Evolutionary conservation across 2,797 vertebrate genomes (phyloP), one percentile per base, ranked within the genome.

Genomic region (Pygocentrus nattereri): DNA sequence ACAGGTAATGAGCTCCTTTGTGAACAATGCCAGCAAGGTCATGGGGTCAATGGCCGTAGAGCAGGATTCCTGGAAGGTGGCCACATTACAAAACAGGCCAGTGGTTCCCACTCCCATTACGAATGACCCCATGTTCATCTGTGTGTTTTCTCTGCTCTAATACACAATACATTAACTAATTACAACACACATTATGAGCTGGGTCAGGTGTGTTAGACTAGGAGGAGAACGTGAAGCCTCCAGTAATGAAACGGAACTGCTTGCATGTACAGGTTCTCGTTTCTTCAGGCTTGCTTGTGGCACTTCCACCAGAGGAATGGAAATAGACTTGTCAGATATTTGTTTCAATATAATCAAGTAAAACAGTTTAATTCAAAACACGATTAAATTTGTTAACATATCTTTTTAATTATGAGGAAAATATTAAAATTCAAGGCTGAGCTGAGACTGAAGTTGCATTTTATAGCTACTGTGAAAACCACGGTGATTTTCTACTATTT

Each of bases 31-130:
- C 56, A n/a, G 25, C 56, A 58, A 58, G 56, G 56, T 25, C 56
- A 59, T 25, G 4, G 56, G 56, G 56, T 25, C 23, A 59, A 25
- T 25, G 56, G 56, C 10, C 23, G 59, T 25, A 59, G 56, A 59
- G n/a, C 56, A 59, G 56, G 23, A 59, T 59, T 59, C 56, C 56
- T 59, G 56, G 56, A 59, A 59, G 56, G 56, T 25, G 56, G 56
- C 56, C 56, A 59, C 11, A 5, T 12, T 25, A 59, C 56, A 59
- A 59, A 59, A 11, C 25, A 25, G n/a, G 56, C 56, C 23, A 59
- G 56, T 59, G 56, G 56, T 59, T 59, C 10, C 10, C n/a, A 13
- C 56, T 59, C 56, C 56, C 23, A 25, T 25, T 59, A n/a, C 56
- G 25, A 18, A 59, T 59, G 56, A 59, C 56, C 56, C 15, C 11